These are phyloP conservation scores for Chalcosyrphus nemorum DNA, from an alignment of 2,888 invertebrate genomes.

Conservation along the genomic window DNA sequence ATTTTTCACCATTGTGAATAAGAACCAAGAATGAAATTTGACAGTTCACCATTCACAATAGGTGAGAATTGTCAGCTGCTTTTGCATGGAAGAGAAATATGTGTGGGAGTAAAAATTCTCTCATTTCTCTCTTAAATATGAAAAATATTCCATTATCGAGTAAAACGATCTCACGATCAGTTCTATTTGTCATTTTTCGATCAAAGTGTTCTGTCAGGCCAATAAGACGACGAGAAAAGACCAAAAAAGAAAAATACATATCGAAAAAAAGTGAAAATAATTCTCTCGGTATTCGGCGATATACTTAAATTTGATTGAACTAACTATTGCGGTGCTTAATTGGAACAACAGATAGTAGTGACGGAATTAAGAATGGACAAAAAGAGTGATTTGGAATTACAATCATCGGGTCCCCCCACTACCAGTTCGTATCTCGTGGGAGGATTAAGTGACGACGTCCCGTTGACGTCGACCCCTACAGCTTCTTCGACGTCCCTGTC, in stretches of 20 bases:
- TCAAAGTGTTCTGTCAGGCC: conserved; percentile 45
- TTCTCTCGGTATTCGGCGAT: conserved; percentile 15
- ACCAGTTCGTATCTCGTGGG: conserved; percentile 61
- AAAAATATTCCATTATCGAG: conserved; percentile 62
- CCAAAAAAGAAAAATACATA: conserved; percentile 36
- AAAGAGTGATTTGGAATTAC: conserved; percentile 48
- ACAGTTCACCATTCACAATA: conserved; percentile 15
- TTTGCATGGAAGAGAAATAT: conserved; percentile 4
- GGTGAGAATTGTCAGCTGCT: conserved; percentile 1
- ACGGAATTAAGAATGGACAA: conserved; percentile 49
- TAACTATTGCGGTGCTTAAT: neutral
- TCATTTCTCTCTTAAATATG: conserved; percentile 35
- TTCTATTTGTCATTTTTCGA: conserved; percentile 69
- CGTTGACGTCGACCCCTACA: conserved; percentile 22
- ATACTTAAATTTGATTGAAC: neutral
- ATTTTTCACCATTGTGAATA: conserved; percentile 35
- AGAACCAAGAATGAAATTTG: neutral
- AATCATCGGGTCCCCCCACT: conserved; percentile 41
- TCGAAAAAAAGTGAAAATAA: conserved; percentile 35
- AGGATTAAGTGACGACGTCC: conserved; percentile 53
- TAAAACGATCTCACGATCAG: conserved; percentile 65
- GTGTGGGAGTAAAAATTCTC: conserved; percentile 23
- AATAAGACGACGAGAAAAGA: conserved; percentile 18
- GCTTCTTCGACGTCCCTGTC: conserved; percentile 19
- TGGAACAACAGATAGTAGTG: conserved; percentile 1